phyloP scores from a whole-genome alignment of 1,140 invertebrate genomes.

The Zeugodacus cucurbitae region DNA sequence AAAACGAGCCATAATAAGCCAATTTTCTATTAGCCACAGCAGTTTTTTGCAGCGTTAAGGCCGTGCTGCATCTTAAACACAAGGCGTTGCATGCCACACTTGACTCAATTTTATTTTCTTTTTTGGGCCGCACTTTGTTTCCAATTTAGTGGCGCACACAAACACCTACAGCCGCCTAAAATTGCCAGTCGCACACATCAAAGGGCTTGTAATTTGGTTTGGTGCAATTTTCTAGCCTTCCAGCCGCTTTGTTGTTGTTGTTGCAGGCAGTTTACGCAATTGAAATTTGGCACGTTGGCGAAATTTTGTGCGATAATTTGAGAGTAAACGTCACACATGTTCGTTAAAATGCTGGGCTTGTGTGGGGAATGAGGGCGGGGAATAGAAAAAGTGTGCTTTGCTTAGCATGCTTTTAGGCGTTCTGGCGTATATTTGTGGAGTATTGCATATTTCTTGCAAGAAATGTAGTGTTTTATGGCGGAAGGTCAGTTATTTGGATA shows the following conservation, averaged over 20 bases:
- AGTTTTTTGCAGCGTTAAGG: slow-evolving; percentile 21
- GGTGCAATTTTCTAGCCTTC: not conserved
- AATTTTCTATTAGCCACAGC: slow-evolving; percentile 40
- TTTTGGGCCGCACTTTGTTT: not conserved
- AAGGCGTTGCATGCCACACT: slow-evolving; percentile 22
- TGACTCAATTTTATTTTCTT: not conserved
- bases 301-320: slow-evolving; percentile 23
- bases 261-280: not conserved
- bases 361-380: not conserved
- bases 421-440: not conserved
- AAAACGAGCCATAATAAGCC: not conserved
- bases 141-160: not conserved
- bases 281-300: slow-evolving; percentile 13
- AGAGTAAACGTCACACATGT: slow-evolving; percentile 32
- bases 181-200: slow-evolving; percentile 23
- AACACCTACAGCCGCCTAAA: not conserved
- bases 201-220: slow-evolving; percentile 16
- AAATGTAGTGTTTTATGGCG: not conserved
- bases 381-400: not conserved
- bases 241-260: not conserved
- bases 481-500: not conserved
- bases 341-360: not conserved
- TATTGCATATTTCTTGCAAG: not conserved
- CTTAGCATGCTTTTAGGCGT: slow-evolving; percentile 10
- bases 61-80: not conserved